A percentile compares a stretch with the other conserved stretches of the same genome.
Conservation (phyloP, 2,888 invertebrate genomes). For the Diarsia mendica region DNA sequence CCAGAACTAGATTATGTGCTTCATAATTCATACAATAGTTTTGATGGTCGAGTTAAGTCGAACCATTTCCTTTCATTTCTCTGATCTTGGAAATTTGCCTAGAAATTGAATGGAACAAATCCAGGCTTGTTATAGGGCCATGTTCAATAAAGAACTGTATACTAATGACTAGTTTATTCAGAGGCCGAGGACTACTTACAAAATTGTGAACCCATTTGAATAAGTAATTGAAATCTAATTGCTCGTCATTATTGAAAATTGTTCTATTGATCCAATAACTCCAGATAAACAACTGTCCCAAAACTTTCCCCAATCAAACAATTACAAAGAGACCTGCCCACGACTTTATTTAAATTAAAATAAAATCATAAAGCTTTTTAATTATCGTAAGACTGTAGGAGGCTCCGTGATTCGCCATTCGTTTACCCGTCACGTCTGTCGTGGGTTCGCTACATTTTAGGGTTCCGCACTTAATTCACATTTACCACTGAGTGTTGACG, state of each 20-base stretch:
- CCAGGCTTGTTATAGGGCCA: too few relatives aligned
- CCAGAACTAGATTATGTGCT: too few relatives aligned
- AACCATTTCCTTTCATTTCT: too few relatives aligned
- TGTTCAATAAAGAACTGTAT: too few relatives aligned
- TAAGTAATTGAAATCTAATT: background rate
- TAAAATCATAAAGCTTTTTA: slow-evolving; percentile 59
- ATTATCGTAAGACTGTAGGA: slow-evolving; percentile 36
- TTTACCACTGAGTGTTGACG: background rate
- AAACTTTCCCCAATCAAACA: slow-evolving; percentile 45
- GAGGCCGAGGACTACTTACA: too few relatives aligned
- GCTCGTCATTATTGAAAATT: background rate
- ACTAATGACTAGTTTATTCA: too few relatives aligned
- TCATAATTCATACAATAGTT: too few relatives aligned
- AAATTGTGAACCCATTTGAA: background rate
- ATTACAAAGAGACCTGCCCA: slow-evolving; percentile 43
- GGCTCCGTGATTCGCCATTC: slow-evolving; percentile 70
- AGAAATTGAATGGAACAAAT: too few relatives aligned
- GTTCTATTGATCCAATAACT: slow-evolving; percentile 1
- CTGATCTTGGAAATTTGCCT: too few relatives aligned
- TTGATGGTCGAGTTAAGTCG: too few relatives aligned
- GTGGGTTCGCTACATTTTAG: slow-evolving; percentile 68
- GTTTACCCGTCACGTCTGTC: slow-evolving; percentile 77
- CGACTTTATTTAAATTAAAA: slow-evolving; percentile 46
- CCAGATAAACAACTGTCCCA: slow-evolving; percentile 20
- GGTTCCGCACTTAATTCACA: background rate